Percentiles rank a stretch among this genome's conserved stretches.
Conservation (phyloP, 2,113 vertebrate species). For the Heptranchias perlo region DNA sequence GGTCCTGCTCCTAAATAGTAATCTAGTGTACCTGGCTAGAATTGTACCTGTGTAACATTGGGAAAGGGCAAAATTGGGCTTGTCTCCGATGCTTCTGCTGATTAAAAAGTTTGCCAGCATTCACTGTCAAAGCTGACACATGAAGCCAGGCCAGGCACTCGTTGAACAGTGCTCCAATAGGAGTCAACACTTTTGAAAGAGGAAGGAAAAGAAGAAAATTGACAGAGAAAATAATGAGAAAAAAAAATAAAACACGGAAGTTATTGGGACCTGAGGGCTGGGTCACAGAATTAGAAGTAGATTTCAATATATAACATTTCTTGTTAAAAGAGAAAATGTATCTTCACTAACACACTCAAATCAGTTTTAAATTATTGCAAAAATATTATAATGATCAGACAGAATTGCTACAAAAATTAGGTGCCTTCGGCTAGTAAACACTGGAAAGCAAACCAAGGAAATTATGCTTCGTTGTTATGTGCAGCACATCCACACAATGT, state of each 20-base stretch:
- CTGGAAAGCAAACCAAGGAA: not conserved
- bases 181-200: not conserved
- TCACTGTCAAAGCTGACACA: not conserved
- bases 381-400: not conserved
- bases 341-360: not conserved
- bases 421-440: not conserved
- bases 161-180: not conserved
- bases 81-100: too few relatives aligned
- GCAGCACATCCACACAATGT: not conserved
- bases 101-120: not conserved
- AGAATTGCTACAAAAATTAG: not conserved
- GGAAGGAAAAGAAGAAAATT: not conserved
- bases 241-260: not conserved
- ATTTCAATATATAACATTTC: not conserved
- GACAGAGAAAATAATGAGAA: not conserved
- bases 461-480: constrained; percentile 11
- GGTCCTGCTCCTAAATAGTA: not conserved
- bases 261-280: not conserved
- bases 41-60: not conserved
- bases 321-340: not conserved
- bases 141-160: not conserved
- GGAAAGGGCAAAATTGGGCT: not conserved
- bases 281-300: not conserved
- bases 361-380: not conserved
- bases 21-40: not conserved